Percentiles rank a stretch among this genome's conserved stretches.
phyloP scores from a whole-genome alignment of 2,113 vertebrate genomes.

The Silurus asotus region DNA sequence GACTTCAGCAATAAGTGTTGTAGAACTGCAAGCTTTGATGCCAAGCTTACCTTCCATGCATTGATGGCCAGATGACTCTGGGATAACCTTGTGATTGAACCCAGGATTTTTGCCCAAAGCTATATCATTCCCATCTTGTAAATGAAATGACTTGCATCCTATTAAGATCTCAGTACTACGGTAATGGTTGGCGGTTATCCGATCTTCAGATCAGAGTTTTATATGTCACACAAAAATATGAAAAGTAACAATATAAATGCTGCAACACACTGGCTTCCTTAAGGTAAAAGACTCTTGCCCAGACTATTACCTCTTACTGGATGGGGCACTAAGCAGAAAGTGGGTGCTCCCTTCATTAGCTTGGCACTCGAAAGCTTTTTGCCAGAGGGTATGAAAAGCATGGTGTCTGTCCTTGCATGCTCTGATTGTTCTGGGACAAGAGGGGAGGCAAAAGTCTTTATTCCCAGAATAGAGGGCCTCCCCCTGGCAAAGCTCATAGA shows the following conservation, averaged over 20 bases:
- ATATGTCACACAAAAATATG: not conserved
- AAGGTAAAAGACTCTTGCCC: not conserved
- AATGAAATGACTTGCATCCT: not conserved
- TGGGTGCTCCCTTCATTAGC: slow-evolving; percentile 70
- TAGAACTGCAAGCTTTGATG: not conserved
- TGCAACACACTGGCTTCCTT: not conserved
- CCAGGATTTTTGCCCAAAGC: not conserved
- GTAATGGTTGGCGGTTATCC: not conserved
- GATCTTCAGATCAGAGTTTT: not conserved
- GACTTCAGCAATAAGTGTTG: not conserved
- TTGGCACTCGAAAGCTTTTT: slow-evolving; percentile 75
- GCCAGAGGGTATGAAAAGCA: slow-evolving; percentile 70
- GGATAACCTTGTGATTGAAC: not conserved
- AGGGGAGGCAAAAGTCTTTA: slow-evolving; percentile 52
- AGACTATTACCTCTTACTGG: slow-evolving; percentile 7
- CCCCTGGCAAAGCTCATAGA: slow-evolving; percentile 60
- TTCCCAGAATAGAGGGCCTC: slow-evolving; percentile 60
- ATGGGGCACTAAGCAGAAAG: slow-evolving; percentile 15
- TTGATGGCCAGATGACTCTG: not conserved
- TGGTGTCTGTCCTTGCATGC: slow-evolving; percentile 73
- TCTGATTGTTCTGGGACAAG: slow-evolving; percentile 69
- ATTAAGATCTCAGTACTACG: not conserved
- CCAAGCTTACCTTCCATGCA: not conserved
- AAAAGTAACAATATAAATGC: not conserved
- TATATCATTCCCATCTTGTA: not conserved